Evolutionary conservation across 2,113 vertebrate genomes (phyloP).

Genomic region (Microcebus jonahi): DNA sequence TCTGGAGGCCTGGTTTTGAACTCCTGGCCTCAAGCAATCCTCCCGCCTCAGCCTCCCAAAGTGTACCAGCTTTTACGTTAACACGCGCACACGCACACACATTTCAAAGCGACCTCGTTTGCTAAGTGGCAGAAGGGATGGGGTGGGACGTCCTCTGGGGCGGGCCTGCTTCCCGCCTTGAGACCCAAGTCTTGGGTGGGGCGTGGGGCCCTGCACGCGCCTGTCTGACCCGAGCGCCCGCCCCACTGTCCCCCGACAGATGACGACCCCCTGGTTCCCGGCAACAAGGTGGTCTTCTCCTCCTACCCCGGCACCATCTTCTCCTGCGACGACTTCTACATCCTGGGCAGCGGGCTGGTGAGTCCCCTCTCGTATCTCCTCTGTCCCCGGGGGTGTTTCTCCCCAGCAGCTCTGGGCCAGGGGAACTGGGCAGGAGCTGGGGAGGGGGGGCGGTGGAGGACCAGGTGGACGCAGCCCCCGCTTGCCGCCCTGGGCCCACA

Average conservation of each 20-base stretch:
- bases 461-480: rapidly evolving
- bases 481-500: rapidly evolving
- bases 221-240: too few species aligned
- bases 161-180: neutral
- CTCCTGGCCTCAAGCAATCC: neutral
- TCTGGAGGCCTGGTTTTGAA: neutral
- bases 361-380: conserved; percentile 70
- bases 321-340: conserved; percentile 97
- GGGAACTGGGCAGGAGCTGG: neutral
- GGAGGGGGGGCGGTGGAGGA: too few species aligned
- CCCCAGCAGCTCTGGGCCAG: neutral
- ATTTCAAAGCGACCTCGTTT: rapidly evolving
- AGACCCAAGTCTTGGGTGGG: neutral
- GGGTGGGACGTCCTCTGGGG: neutral
- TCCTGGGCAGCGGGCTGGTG: conserved; percentile 95
- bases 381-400: rapidly evolving
- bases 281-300: conserved; percentile 90
- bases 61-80: neutral
- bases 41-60: neutral
- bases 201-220: rapidly evolving
- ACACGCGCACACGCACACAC: rapidly evolving
- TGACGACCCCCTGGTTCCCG: conserved; percentile 83
- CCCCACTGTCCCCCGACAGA: conserved; percentile 80
- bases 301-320: conserved; percentile 96
- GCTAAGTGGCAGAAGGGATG: neutral